A percentile compares a stretch with the other conserved stretches of the same genome.
Conservation (phyloP, 2,113 vertebrate genomes). For the rabbit (Oryctolagus cuniculus) region mOryCun1.1 NC_091432.1:234131501-234132000, state of each 20-base stretch:
- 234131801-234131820: no score
- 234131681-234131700: background rate
- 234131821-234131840: no score
- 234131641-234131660: rapidly evolving
- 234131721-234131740: rapidly evolving
- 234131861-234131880: background rate
- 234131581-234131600: background rate
- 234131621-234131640: background rate
- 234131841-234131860: background rate
- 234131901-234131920: no score
- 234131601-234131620: background rate
- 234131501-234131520: background rate
- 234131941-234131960: background rate
- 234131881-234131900: rapidly evolving
- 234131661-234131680: rapidly evolving
- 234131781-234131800: no score
- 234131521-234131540: no score
- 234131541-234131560: background rate
- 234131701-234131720: background rate
- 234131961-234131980: background rate
- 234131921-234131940: background rate
- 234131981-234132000: background rate
- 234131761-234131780: rapidly evolving
- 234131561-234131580: background rate
- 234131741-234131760: background rate